Conservation (phyloP, 2,797 vertebrate species). For the Sebastes steindachneri region DNA sequence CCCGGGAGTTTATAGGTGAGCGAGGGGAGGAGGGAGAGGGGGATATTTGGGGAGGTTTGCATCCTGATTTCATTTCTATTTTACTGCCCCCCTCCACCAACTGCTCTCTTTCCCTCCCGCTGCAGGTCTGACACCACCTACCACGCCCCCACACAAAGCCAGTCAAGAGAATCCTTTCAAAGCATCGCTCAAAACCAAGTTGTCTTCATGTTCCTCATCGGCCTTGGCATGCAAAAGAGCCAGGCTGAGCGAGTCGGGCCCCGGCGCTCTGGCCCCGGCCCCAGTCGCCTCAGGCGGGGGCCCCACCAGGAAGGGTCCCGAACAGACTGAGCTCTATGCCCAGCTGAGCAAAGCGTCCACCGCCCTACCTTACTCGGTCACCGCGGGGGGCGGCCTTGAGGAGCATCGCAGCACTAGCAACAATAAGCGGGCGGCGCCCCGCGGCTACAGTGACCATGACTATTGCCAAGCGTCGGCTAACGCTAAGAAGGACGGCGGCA, state of each 20-base stretch:
- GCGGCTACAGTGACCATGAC: conserved; percentile 97
- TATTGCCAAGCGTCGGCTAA: conserved; percentile 95
- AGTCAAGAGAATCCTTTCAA: conserved; percentile 99
- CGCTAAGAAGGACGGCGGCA: conserved; percentile 87
- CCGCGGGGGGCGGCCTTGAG: conserved; percentile 80
- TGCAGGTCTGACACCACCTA: conserved; percentile 99
- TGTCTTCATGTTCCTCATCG: conserved; percentile 93
- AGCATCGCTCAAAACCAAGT: conserved; percentile 96
- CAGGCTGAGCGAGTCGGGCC: conserved; percentile 89
- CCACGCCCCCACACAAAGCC: conserved; percentile 99
- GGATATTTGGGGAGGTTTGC: conserved; percentile 49
- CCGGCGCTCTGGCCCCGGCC: conserved; percentile 81
- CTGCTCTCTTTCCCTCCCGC: conserved; percentile 38
- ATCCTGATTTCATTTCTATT: conserved; percentile 68
- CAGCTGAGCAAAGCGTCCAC: conserved; percentile 93
- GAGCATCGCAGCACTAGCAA: conserved; percentile 87
- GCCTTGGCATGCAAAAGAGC: conserved; percentile 92
- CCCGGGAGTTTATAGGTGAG: conserved; percentile 65
- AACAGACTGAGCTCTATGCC: conserved; percentile 95
- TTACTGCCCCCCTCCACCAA: conserved; percentile 39
- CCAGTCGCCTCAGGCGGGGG: conserved; percentile 83
- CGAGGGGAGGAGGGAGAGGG: conserved; percentile 6
- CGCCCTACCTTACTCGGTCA: conserved; percentile 78
- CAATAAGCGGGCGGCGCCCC: conserved; percentile 86
- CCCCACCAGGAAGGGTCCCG: conserved; percentile 89